Evolutionary conservation across 1,140 invertebrate genomes (phyloP), one percentile per base, ranked within the genome.

Genomic region (Trissolcus basalis): DNA sequence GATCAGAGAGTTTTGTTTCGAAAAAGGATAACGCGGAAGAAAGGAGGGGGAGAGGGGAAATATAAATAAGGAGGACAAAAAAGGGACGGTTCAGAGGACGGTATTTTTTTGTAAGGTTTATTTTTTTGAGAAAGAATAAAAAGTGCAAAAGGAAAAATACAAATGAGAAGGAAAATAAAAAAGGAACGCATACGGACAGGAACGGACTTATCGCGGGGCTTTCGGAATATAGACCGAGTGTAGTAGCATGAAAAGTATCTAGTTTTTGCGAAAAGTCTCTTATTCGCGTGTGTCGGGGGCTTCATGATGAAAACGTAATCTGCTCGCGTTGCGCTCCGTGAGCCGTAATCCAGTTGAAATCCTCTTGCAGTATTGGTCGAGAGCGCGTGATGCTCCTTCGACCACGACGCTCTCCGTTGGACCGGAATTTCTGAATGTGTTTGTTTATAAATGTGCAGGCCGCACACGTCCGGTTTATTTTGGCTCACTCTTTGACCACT

Each of bases 341-440:
- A 77, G 60, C 63, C 56, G 74, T 77, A 77, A 77, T 71, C 67
- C 74, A 71, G 56, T 71, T 71, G 67, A 71, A 77, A 77, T 77
- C 74, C 61, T 77, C 74, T 77, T 71, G 74, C 61, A 71, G 74
- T 53, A 77, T 71, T 48, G 61, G 54, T 39, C 60, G 45, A 55
- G 43, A 65, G 64, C 58, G 54, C 54, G 71, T 58, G 53, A 63
- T 43, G 51, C 33, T 27, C 33, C 41, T 45, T 35, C n/a, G 56
- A 43, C 35, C 53, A 13, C 36, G 36, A 39, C 9, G n/a, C 36
- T 39, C 47, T 14, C 16, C 19, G 50, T 54, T n/a, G 60, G n/a
- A 63, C 12, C 32, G 59, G 53, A 56, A 56, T 67, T 67, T 67
- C 50, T 56, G 45, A 67, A 45, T 53, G 54, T 53, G 32, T 36